Percentiles rank a stretch among this genome's conserved stretches.
Conservation (phyloP, 2,888 invertebrate species). For the Galeopsomyia nigrocyanea region DNA sequence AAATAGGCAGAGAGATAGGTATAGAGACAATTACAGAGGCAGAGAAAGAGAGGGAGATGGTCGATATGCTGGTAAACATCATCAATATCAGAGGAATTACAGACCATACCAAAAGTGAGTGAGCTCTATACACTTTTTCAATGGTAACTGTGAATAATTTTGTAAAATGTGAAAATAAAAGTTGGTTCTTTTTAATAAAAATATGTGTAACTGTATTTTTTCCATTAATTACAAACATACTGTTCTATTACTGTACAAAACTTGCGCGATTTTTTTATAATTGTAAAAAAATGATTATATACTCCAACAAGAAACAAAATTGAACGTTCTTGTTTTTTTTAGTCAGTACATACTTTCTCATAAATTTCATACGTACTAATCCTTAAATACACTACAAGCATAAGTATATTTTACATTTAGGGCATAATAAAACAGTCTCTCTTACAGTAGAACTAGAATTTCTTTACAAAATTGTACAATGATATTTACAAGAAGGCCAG, state of each 20-base stretch:
- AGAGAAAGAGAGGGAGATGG: conserved; percentile 21
- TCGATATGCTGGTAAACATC: conserved; percentile 48
- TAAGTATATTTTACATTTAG: conserved; percentile 4
- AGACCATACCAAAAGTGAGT: conserved; percentile 39
- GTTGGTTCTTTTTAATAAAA: conserved; percentile 13
- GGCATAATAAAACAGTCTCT: conserved; percentile 46
- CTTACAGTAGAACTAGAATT: conserved; percentile 42
- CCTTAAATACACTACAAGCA: conserved; percentile 6
- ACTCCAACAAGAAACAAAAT: conserved; percentile 27
- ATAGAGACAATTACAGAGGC: conserved; percentile 35
- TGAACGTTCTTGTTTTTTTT: conserved; percentile 15
- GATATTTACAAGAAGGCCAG: conserved; percentile 45
- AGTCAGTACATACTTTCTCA: conserved; percentile 26
- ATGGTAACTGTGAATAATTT: background rate
- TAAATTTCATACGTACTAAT: conserved; percentile 8
- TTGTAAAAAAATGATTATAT: conserved; percentile 42
- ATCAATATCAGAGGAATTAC: conserved; percentile 41
- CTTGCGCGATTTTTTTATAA: conserved; percentile 34
- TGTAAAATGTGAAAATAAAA: conserved; percentile 40
- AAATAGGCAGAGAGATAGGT: conserved; percentile 30
- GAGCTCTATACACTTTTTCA: background rate
- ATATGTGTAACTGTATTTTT: conserved; percentile 36
- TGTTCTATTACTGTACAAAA: conserved; percentile 38
- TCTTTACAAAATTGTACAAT: conserved; percentile 47
- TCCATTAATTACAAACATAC: conserved; percentile 46